phyloP scores from a whole-genome alignment of 2,797 vertebrate species.

The Siniperca undulata region DNA sequence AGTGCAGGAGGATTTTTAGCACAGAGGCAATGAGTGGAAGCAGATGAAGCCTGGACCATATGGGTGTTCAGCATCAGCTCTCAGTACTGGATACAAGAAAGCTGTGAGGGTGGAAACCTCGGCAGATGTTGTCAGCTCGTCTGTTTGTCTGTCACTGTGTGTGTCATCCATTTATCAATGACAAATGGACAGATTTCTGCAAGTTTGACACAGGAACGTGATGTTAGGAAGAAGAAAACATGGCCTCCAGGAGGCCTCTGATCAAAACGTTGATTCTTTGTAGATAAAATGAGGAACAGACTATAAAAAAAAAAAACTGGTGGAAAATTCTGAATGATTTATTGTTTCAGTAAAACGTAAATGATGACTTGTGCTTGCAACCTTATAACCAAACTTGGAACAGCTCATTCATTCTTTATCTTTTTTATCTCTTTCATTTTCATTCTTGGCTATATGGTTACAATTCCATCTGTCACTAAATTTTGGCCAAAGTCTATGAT shows the following conservation, averaged over 20 bases:
- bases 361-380: background rate
- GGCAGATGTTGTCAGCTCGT: conserved; percentile 16
- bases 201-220: background rate
- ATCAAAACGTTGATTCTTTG: background rate
- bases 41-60: conserved; percentile 52
- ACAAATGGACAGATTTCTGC: background rate
- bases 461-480: conserved; percentile 48
- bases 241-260: conserved; percentile 3
- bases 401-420: conserved; percentile 27
- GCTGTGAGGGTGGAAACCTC: background rate
- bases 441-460: conserved; percentile 33
- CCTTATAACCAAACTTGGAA: conserved; percentile 32
- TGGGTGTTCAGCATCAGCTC: conserved; percentile 13
- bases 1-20: conserved; percentile 65
- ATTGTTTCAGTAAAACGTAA: conserved; percentile 33
- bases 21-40: conserved; percentile 26
- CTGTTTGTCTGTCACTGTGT: background rate
- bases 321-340: conserved; percentile 7
- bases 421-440: conserved; percentile 41
- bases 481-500: conserved; percentile 35
- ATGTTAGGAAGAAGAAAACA: background rate
- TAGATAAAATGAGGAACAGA: background rate
- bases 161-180: background rate
- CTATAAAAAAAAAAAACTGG: background rate
- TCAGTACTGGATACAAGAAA: conserved; percentile 15